Evolutionary conservation across 2,113 vertebrate genomes (phyloP).

Genomic region (Rhea americana): DNA sequence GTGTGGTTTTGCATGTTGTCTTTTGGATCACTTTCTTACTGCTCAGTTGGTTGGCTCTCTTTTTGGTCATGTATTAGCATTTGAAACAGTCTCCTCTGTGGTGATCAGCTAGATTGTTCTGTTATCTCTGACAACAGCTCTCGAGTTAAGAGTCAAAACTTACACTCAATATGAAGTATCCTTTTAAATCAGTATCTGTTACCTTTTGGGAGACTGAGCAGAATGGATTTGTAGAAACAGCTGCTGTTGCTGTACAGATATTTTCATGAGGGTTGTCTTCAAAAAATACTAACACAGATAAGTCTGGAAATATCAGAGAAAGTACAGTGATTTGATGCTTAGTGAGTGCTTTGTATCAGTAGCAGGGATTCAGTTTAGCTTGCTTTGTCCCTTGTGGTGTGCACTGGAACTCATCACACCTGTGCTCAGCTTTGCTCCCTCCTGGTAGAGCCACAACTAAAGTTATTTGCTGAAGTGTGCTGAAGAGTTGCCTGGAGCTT

Average conservation of each 20-base stretch:
- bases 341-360: rapidly evolving
- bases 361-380: background rate
- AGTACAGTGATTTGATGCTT: background rate
- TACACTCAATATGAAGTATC: too few relatives aligned
- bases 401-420: background rate
- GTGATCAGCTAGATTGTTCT: background rate
- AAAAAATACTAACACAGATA: background rate
- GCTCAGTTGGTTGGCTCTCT: background rate
- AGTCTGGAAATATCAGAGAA: background rate
- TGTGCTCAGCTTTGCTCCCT: background rate
- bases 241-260: background rate
- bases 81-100: background rate
- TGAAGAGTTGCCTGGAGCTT: background rate
- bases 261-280: background rate
- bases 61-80: background rate
- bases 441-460: background rate
- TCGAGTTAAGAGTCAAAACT: background rate
- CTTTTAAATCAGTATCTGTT: background rate
- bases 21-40: background rate
- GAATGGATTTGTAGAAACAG: background rate
- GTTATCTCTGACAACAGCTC: background rate
- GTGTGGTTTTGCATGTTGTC: background rate
- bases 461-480: rapidly evolving
- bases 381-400: background rate
- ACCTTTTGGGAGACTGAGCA: background rate